Evolutionary conservation across 2,888 invertebrate species (phyloP).

Genomic region (Pseudoips prasinana): DNA sequence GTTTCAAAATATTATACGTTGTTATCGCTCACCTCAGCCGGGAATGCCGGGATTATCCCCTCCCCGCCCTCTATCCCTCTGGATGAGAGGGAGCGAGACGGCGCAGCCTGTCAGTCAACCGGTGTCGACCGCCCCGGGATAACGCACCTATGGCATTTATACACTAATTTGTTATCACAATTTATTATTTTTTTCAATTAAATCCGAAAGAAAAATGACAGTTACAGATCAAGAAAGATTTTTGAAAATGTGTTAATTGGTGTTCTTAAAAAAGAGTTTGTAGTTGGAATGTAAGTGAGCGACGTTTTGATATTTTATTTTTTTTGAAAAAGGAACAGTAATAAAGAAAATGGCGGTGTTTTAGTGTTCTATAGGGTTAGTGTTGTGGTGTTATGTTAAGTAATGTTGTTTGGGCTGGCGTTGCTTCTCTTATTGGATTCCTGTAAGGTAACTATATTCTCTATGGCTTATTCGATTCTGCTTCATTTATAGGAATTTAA

Average conservation of each 20-base stretch:
- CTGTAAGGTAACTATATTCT: slow-evolving; percentile 53
- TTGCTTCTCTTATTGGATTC: slow-evolving; percentile 49
- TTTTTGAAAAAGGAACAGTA: slow-evolving; percentile 7
- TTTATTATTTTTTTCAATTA: slow-evolving; percentile 8
- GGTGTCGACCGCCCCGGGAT: slow-evolving; percentile 44
- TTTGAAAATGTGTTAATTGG: slow-evolving; percentile 9
- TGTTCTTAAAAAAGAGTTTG: slow-evolving; percentile 11
- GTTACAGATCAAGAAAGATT: slow-evolving; percentile 4
- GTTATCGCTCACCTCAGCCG: slow-evolving; percentile 42
- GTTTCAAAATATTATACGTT: slow-evolving; percentile 25
- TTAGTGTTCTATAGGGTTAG: slow-evolving; percentile 18
- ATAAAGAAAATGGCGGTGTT: slow-evolving; percentile 23
- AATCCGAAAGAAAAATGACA: slow-evolving; percentile 14
- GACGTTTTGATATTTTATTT: slow-evolving; percentile 15
- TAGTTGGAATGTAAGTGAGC: slow-evolving; percentile 17
- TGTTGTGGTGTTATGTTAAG: slow-evolving; percentile 37
- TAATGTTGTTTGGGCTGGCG: slow-evolving; percentile 34
- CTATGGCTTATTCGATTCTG: too few species aligned
- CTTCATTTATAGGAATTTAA: too few species aligned
- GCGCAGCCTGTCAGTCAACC: slow-evolving; percentile 57
- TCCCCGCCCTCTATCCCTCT: slow-evolving; percentile 54
- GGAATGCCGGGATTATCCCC: slow-evolving; percentile 46
- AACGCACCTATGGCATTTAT: slow-evolving; percentile 36
- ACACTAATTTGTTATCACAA: slow-evolving; percentile 15
- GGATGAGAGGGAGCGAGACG: slow-evolving; percentile 53